A percentile compares a stretch with the other conserved stretches of the same genome.
These are phyloP conservation scores for Hirundo rustica DNA, from an alignment of 2,797 vertebrate species.

Conservation along the genomic window DNA sequence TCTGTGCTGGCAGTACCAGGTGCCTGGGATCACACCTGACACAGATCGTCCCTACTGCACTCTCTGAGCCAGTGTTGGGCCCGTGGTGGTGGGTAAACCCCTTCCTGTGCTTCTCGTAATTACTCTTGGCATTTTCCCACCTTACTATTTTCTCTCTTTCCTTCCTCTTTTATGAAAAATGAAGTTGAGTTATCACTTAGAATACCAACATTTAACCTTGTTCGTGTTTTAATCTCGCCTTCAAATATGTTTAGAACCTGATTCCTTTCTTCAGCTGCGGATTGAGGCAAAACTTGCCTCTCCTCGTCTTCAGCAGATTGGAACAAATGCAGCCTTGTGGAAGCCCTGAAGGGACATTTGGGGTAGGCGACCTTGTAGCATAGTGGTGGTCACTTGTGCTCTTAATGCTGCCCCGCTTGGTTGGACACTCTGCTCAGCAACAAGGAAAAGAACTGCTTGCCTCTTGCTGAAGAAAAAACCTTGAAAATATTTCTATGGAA, in stretches of 20 bases:
- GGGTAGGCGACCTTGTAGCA: accelerated
- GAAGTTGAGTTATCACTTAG: background rate
- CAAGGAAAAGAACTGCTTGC: background rate
- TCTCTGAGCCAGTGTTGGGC: background rate
- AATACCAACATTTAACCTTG: background rate
- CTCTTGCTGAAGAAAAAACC: background rate
- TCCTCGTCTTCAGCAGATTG: background rate
- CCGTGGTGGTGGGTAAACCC: accelerated
- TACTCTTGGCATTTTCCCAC: background rate
- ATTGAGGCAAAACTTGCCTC: background rate
- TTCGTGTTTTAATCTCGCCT: background rate
- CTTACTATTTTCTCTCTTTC: background rate
- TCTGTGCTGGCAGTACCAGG: background rate
- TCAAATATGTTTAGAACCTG: background rate
- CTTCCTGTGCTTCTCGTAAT: background rate
- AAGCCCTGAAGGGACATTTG: background rate
- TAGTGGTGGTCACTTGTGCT: accelerated
- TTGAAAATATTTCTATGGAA: background rate
- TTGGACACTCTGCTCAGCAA: background rate
- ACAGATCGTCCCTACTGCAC: background rate
- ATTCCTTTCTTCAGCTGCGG: background rate
- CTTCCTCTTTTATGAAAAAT: background rate
- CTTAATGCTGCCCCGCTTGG: background rate
- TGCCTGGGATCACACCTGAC: background rate
- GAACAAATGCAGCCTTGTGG: background rate